These are phyloP conservation scores for Germaria angustata DNA, from an alignment of 2,888 invertebrate species.

Conservation along the genomic window DNA sequence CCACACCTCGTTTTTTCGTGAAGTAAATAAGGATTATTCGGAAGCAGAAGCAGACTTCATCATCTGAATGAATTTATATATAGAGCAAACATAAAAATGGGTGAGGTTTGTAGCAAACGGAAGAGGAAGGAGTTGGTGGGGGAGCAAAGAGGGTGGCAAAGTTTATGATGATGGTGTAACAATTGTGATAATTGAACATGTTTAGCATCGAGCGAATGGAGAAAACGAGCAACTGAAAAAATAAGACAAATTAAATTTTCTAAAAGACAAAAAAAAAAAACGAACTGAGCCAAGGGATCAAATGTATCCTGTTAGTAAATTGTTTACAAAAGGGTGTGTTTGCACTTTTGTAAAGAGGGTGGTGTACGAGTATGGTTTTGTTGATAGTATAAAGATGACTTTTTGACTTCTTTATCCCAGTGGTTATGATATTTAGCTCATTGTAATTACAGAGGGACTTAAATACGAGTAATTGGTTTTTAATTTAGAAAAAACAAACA, in stretches of 20 bases:
- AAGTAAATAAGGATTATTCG: conserved; percentile 22
- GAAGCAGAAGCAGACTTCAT: not conserved
- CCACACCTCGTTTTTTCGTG: conserved; percentile 48
- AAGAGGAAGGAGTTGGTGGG: not conserved
- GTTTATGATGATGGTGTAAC: conserved; percentile 11
- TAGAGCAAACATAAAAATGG: conserved; percentile 45
- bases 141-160: conserved; percentile 30
- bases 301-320: not conserved
- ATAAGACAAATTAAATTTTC: conserved; percentile 69
- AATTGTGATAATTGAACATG: conserved; percentile 36
- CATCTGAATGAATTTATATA: conserved; percentile 33
- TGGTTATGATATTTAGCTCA: conserved; percentile 54
- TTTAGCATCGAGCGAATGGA: conserved; percentile 59
- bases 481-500: not conserved
- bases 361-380: no score
- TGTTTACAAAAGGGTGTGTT: conserved; percentile 43
- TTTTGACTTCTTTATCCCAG: conserved; percentile 44
- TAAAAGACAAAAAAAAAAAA: not conserved
- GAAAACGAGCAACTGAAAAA: conserved; percentile 68
- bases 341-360: conserved; percentile 31
- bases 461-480: no score
- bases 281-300: conserved; percentile 6
- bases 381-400: conserved; percentile 31
- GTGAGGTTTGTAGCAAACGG: conserved; percentile 35
- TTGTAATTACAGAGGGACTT: not conserved